Percentiles rank a stretch among this genome's conserved stretches.
Conservation (phyloP, 2,888 invertebrate species). For the Brachyptera putata region DNA sequence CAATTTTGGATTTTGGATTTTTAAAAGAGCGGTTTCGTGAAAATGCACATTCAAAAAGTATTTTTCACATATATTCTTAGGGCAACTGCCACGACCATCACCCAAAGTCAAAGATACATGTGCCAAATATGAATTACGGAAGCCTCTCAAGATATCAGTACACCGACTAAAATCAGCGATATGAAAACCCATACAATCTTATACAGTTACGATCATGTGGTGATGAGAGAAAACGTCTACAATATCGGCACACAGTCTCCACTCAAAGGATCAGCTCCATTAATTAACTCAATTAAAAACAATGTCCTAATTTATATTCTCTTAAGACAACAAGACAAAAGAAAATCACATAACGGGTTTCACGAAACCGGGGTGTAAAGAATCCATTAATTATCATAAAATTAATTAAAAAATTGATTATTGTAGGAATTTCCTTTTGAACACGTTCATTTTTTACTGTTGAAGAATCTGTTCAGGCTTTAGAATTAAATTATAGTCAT, state of each 20-base stretch:
- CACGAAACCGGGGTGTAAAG: neutral
- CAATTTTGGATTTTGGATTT: no score
- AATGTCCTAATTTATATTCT: neutral
- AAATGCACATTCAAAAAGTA: no score
- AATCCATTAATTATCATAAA: constrained; percentile 16
- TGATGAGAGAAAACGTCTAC: no score
- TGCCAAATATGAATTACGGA: no score
- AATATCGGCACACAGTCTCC: neutral
- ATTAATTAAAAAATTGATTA: constrained; percentile 13
- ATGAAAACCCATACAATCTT: no score
- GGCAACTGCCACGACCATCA: no score
- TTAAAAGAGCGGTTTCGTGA: no score
- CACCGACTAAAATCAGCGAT: no score
- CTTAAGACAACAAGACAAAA: neutral
- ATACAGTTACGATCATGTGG: no score
- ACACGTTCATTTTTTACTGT: neutral
- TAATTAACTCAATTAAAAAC: neutral
- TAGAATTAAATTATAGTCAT: neutral
- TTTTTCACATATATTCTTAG: no score
- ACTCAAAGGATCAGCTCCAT: neutral
- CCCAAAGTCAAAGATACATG: no score
- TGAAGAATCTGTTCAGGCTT: neutral
- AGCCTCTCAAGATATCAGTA: no score
- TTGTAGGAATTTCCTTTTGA: neutral
- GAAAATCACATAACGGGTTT: neutral